These are phyloP conservation scores for Muscicapa striata DNA, from an alignment of 2,797 vertebrate species.

Conservation along the genomic window DNA sequence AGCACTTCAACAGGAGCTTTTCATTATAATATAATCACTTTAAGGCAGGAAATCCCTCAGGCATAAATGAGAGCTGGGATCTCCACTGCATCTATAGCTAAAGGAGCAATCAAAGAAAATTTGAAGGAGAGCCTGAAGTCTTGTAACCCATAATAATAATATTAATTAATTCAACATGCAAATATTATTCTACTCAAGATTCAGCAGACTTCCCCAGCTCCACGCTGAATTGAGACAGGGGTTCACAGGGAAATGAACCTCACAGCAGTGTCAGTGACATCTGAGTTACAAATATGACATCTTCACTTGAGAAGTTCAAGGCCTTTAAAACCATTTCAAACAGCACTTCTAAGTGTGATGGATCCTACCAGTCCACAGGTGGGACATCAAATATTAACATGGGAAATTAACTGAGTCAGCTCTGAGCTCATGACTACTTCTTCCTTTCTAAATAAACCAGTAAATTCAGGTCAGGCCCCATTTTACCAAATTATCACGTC, in stretches of 20 bases:
- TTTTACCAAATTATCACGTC: background rate
- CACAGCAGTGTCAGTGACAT: background rate
- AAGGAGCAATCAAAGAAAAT: background rate
- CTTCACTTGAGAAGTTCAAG: background rate
- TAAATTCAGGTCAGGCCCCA: background rate
- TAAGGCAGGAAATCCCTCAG: background rate
- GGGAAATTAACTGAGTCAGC: background rate
- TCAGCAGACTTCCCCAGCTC: background rate
- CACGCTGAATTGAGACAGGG: background rate
- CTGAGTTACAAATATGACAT: background rate
- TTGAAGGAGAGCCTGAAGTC: background rate
- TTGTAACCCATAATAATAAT: background rate
- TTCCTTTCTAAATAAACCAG: background rate
- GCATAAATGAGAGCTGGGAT: background rate
- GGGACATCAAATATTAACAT: background rate
- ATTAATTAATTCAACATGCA: background rate
- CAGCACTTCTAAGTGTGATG: background rate
- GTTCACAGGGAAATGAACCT: background rate
- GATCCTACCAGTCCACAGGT: background rate
- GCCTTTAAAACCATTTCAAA: background rate
- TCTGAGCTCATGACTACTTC: background rate
- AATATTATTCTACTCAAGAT: background rate
- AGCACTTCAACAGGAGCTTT: background rate
- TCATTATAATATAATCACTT: constrained; percentile 3
- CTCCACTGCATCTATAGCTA: background rate